Evolutionary conservation across 2,797 vertebrate species (phyloP).

Genomic region (Coluber constrictor): DNA sequence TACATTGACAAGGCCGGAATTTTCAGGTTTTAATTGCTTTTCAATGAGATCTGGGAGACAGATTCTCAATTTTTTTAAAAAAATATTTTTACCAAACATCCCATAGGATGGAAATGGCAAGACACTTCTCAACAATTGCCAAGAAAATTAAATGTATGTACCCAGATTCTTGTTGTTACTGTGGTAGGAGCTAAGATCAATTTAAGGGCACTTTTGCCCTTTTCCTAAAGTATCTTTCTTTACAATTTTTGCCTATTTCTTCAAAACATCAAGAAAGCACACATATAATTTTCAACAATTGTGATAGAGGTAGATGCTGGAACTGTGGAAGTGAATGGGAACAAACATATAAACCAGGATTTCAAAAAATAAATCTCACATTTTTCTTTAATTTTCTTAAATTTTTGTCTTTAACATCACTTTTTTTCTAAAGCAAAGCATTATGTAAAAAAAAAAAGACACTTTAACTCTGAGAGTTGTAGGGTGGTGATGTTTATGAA

Average conservation of each 20-base stretch:
- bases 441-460: too few species aligned
- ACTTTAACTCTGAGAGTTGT: not conserved
- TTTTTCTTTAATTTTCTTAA: not conserved
- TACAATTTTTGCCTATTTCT: not conserved
- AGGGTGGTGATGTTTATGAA: not conserved
- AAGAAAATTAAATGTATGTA: not conserved
- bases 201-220: not conserved
- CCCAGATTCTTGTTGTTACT: not conserved
- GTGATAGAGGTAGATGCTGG: not conserved
- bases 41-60: not conserved
- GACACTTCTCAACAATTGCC: not conserved
- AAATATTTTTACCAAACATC: not conserved
- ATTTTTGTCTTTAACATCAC: not conserved
- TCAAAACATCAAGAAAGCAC: not conserved
- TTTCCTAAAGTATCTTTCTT: too few species aligned
- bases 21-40: not conserved
- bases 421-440: not conserved
- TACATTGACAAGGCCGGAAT: not conserved
- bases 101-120: not conserved
- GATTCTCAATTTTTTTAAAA: not conserved
- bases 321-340: not conserved
- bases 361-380: not conserved
- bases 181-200: not conserved
- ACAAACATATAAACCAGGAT: not conserved
- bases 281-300: not conserved